Evolutionary conservation across 1,140 invertebrate species (phyloP).

Genomic region (Eumaeus atala): DNA sequence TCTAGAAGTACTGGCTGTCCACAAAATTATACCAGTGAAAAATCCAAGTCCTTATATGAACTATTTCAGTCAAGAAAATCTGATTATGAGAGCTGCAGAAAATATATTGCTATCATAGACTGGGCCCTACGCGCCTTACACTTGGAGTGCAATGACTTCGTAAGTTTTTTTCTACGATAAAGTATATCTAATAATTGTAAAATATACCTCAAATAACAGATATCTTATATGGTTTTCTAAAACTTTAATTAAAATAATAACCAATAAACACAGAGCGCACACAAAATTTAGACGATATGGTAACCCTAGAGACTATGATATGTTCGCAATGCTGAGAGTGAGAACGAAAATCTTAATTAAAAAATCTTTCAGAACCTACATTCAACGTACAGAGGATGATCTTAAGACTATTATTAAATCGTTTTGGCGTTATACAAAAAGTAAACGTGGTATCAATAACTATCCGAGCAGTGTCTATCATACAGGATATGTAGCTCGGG

Average conservation of each 20-base stretch:
- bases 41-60: no score
- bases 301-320: constrained; percentile 8
- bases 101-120: neutral
- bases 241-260: neutral
- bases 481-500: neutral
- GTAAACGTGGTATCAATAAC: neutral
- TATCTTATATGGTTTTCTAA: neutral
- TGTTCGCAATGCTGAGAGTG: neutral
- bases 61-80: neutral
- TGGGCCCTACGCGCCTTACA: no score
- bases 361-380: neutral
- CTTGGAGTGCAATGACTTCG: neutral
- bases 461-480: neutral
- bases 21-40: no score
- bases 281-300: neutral
- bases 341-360: neutral
- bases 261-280: neutral
- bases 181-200: neutral
- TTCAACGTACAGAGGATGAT: neutral
- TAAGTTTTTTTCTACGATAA: neutral
- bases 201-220: neutral
- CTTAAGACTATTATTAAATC: neutral
- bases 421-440: constrained; percentile 9
- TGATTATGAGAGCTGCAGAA: constrained; percentile 5
- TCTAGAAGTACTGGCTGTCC: no score